A percentile compares a stretch with the other conserved stretches of the same genome.
Evolutionary conservation across 2,113 vertebrate genomes (phyloP).

Genomic region (Conger conger): DNA sequence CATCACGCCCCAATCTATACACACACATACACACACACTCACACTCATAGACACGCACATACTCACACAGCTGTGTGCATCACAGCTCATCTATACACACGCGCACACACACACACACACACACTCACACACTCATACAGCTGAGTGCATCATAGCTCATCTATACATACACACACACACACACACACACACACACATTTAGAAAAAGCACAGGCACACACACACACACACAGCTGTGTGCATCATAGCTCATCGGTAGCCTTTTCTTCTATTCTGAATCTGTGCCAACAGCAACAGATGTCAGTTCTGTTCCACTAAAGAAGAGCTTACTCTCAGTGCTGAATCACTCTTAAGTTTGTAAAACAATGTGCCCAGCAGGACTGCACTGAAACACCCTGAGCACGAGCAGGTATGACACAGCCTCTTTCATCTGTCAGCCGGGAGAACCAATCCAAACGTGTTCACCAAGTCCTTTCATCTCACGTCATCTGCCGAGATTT

Average conservation of each 20-base stretch:
- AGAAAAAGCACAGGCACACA: not conserved
- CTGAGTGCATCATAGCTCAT: not conserved
- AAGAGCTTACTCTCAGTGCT: not conserved
- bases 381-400: not conserved
- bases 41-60: no score
- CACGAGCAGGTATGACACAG: not conserved
- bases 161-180: not conserved
- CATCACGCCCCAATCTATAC: no score
- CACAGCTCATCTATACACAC: not conserved
- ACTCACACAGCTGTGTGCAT: not conserved
- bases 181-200: not conserved
- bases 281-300: not conserved
- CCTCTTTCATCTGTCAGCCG: not conserved
- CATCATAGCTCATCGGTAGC: not conserved
- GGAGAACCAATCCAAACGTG: not conserved
- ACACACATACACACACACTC: no score
- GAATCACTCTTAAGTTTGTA: not conserved
- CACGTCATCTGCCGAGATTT: not conserved
- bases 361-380: not conserved
- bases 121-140: not conserved
- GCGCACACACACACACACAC: no score
- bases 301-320: not conserved
- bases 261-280: not conserved
- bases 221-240: not conserved
- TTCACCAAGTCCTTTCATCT: conserved; percentile 12